Evolutionary conservation across 2,888 invertebrate genomes (phyloP), one percentile per base, ranked within the genome.

Genomic region (Griposia aprilina): DNA sequence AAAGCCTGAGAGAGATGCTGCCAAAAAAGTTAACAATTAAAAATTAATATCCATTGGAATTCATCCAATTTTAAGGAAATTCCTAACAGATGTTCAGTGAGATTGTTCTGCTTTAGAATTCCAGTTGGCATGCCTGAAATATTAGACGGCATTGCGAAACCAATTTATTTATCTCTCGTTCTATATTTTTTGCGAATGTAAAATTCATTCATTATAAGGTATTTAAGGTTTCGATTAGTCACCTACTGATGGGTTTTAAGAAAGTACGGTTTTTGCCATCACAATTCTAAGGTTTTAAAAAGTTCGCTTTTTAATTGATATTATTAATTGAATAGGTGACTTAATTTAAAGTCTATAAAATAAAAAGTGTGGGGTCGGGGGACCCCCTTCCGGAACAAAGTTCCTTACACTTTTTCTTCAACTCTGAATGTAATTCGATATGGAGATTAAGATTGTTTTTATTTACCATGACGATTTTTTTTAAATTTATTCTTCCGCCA

Each of bases 1-100:
- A 30, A 15, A 48, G 23, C 17, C 41, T 48, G 23, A 10, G 20
- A 36, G 30, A 30, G 8, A 52, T 26, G 17, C 50, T 60, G 48
- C 23, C 66, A 74, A 52, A 59, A 67, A 63, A 30, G 36, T 72
- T 60, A 26, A 17, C 45, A 80, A 75, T 84, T 57, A 84, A 66
- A 70, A 59, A 62, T 73, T n/a, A 52, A 76, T 71, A 71, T 67
- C 70, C 5, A 41, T 69, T 81, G 68, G 57, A 72, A 76, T 81
- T 50, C 74, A 57, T 74, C 68, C 72, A 81, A 74, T 77, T 68
- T 60, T n/a, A 55, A 73, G 26, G 26, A 65, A 74, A 72, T 81
- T 76, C 81, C 59, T 60, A 72, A 62, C 71, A 77, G 81, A 77
- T 77, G 81, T 84, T 85, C 68, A 26, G 74, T 60, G 30, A 69